Evolutionary conservation across 2,797 vertebrate species (phyloP).

Genomic region (Steatocranus sp.): DNA sequence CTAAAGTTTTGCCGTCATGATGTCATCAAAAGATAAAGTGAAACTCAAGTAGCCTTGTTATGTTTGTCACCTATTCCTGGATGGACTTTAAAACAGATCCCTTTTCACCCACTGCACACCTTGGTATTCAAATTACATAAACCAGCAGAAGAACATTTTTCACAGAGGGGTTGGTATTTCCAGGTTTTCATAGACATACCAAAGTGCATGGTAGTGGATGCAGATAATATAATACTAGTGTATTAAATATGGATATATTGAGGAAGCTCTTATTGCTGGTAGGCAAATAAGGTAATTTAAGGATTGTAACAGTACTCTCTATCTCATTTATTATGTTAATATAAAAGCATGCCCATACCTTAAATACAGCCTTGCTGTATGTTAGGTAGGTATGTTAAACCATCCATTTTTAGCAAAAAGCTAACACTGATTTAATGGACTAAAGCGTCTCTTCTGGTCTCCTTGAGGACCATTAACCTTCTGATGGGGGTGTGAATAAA

Average conservation of each 20-base stretch:
- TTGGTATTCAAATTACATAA: rapidly evolving
- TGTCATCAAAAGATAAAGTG: not conserved
- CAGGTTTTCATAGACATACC: not conserved
- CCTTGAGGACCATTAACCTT: not conserved
- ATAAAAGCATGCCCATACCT: rapidly evolving
- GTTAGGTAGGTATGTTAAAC: not conserved
- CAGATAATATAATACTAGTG: not conserved
- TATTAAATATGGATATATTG: not conserved
- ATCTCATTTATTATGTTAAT: not conserved
- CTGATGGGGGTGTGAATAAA: not conserved
- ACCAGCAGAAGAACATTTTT: not conserved
- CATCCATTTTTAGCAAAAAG: not conserved
- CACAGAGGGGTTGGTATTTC: rapidly evolving
- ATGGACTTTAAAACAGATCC: not conserved
- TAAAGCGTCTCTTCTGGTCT: not conserved
- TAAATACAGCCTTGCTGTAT: not conserved
- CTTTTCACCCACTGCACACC: not conserved
- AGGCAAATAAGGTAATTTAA: not conserved
- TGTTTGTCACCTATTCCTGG: not conserved
- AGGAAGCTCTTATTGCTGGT: rapidly evolving
- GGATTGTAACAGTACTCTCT: not conserved
- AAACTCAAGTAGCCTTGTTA: not conserved
- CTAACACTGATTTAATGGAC: not conserved
- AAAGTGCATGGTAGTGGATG: rapidly evolving
- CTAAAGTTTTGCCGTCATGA: not conserved